Percentiles rank a stretch among this genome's conserved stretches.
phyloP scores from a whole-genome alignment of 2,113 vertebrate genomes.

The Toxotes chatareus region DNA sequence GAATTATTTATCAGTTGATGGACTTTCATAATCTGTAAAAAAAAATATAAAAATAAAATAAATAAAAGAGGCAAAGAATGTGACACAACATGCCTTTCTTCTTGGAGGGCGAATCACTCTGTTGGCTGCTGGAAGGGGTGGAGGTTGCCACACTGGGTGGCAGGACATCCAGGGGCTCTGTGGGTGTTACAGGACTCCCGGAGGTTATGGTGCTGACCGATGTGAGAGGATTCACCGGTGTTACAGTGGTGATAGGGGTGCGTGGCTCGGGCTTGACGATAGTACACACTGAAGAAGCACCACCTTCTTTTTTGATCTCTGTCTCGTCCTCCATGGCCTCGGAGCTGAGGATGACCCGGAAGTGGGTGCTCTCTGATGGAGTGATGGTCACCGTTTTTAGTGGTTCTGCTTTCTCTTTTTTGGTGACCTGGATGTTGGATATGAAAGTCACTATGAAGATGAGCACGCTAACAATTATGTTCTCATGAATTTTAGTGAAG shows the following conservation, averaged over 20 bases:
- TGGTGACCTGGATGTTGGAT: slow-evolving; percentile 85
- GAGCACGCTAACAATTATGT: background rate
- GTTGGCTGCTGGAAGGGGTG: slow-evolving; percentile 78
- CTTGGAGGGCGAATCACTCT: slow-evolving; percentile 93
- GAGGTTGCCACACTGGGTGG: slow-evolving; percentile 72
- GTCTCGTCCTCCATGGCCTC: slow-evolving; percentile 85
- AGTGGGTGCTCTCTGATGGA: slow-evolving; percentile 95
- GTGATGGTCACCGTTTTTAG: slow-evolving; percentile 90
- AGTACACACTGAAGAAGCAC: slow-evolving; percentile 79
- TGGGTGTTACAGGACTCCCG: slow-evolving; percentile 47
- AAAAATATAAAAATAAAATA: background rate
- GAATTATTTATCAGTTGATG: background rate
- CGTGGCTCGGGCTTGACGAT: slow-evolving; percentile 94
- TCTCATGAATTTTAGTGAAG: background rate
- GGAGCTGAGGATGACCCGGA: slow-evolving; percentile 93
- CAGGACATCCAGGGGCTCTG: slow-evolving; percentile 68
- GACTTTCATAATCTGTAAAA: background rate
- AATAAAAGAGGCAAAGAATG: background rate
- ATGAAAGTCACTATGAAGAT: background rate
- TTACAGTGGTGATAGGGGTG: slow-evolving; percentile 76
- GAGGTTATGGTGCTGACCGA: slow-evolving; percentile 43
- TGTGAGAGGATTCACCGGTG: slow-evolving; percentile 26
- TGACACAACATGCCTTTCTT: slow-evolving; percentile 88
- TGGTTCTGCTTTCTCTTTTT: slow-evolving; percentile 90
- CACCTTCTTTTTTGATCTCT: slow-evolving; percentile 78